Percentiles rank a stretch among this genome's conserved stretches.
phyloP scores from a whole-genome alignment of 1,140 invertebrate genomes.

The Goniozus legneri region DNA sequence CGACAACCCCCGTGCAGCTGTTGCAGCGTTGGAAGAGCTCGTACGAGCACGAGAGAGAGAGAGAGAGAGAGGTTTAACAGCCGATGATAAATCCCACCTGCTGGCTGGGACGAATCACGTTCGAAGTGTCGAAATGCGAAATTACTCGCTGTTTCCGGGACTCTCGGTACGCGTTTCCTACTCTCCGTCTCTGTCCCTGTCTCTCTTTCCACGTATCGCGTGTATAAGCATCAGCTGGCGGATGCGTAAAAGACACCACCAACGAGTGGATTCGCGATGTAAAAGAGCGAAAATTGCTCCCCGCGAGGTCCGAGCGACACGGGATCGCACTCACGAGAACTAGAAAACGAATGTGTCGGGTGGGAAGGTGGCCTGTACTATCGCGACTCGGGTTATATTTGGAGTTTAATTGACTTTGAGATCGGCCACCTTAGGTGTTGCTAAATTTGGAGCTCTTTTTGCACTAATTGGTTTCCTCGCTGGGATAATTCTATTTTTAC shows the following conservation, averaged over 20 bases:
- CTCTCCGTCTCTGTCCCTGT: no score
- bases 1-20: slow-evolving; percentile 27
- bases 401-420: no score
- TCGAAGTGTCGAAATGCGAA: slow-evolving; percentile 32
- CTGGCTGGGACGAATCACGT: slow-evolving; percentile 29
- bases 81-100: slow-evolving; percentile 41
- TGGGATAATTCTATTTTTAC: no score
- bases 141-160: slow-evolving; percentile 32
- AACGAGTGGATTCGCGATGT: slow-evolving; percentile 1
- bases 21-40: no score
- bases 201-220: no score
- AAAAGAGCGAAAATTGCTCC: slow-evolving; percentile 19
- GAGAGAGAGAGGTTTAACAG: slow-evolving; percentile 22
- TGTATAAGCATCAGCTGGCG: slow-evolving; percentile 28
- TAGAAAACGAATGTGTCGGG: no score
- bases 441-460: no score
- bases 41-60: slow-evolving; percentile 5
- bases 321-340: slow-evolving; percentile 29
- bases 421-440: no score
- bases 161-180: no score
- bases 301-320: slow-evolving; percentile 17
- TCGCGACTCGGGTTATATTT: no score
- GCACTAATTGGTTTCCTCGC: no score
- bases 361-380: no score
- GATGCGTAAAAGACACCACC: slow-evolving; percentile 24